A percentile compares a stretch with the other conserved stretches of the same genome.
phyloP scores from a whole-genome alignment of 2,797 vertebrate genomes.

The Anabas testudineus region DNA sequence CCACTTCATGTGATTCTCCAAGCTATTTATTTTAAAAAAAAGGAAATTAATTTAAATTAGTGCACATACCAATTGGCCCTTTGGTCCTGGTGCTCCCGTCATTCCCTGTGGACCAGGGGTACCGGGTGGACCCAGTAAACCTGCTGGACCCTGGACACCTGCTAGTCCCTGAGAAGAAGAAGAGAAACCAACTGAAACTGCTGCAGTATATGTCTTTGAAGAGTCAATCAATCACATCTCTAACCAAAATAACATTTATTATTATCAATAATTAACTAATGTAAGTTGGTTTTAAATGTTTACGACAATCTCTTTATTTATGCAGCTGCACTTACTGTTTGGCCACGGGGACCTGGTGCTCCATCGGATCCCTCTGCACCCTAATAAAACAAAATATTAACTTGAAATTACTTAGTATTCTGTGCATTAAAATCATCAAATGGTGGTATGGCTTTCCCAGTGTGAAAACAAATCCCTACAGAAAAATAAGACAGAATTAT shows the following conservation, averaged over 20 bases:
- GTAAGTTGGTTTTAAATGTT: background rate
- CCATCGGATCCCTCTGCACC: slow-evolving; percentile 90
- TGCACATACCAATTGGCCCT: slow-evolving; percentile 91
- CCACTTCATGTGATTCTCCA: background rate
- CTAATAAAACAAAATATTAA: slow-evolving; percentile 72
- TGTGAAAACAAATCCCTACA: background rate
- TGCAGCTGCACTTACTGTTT: slow-evolving; percentile 83
- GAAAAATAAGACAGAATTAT: background rate
- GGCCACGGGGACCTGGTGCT: slow-evolving; percentile 88
- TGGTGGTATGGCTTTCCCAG: background rate
- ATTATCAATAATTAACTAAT: no score
- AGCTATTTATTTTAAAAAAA: background rate
- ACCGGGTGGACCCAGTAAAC: slow-evolving; percentile 87
- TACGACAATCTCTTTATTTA: no score
- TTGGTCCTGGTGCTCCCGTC: slow-evolving; percentile 89
- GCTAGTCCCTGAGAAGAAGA: slow-evolving; percentile 84
- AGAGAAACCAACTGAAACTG: background rate
- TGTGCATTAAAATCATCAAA: background rate
- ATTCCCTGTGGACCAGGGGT: slow-evolving; percentile 93
- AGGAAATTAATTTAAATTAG: background rate
- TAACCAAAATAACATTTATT: no score
- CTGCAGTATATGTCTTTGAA: background rate
- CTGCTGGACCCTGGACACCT: slow-evolving; percentile 89
- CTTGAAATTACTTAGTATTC: background rate
- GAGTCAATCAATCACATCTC: no score